Evolutionary conservation across 2,113 vertebrate genomes (phyloP).

Genomic region (Ceuthmochares aereus): DNA sequence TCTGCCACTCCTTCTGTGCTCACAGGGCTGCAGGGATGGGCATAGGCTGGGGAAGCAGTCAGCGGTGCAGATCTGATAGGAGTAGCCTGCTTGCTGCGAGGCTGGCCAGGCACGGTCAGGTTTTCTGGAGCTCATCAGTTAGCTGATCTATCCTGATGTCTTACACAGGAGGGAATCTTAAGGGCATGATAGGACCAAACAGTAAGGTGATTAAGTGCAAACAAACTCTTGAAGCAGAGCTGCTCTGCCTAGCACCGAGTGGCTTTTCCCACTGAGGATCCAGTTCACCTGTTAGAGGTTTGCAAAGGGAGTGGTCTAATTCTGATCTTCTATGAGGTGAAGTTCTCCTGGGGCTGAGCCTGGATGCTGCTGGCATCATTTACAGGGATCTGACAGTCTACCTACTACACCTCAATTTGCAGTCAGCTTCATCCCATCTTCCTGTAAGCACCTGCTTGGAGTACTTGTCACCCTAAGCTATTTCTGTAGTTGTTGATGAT

Average conservation of each 20-base stretch:
- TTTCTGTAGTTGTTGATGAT: background rate
- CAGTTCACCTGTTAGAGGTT: background rate
- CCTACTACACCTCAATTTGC: background rate
- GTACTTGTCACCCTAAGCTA: background rate
- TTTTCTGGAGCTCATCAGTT: background rate
- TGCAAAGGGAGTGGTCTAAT: background rate
- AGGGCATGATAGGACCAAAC: background rate
- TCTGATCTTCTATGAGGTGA: background rate
- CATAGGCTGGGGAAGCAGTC: background rate
- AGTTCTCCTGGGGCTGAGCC: background rate
- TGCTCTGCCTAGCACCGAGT: background rate
- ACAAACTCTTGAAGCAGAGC: background rate
- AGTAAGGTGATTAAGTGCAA: background rate
- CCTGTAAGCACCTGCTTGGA: background rate
- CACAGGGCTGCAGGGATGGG: fast-evolving
- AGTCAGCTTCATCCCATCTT: background rate
- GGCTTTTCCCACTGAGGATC: background rate
- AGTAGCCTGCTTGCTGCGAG: background rate
- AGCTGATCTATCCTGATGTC: background rate
- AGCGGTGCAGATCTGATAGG: background rate
- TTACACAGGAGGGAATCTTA: background rate
- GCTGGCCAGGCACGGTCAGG: background rate
- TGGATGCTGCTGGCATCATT: fast-evolving
- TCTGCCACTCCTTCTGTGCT: background rate
- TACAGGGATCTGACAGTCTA: background rate